Evolutionary conservation across 2,797 vertebrate species (phyloP).

Genomic region (Siniperca obscura): DNA sequence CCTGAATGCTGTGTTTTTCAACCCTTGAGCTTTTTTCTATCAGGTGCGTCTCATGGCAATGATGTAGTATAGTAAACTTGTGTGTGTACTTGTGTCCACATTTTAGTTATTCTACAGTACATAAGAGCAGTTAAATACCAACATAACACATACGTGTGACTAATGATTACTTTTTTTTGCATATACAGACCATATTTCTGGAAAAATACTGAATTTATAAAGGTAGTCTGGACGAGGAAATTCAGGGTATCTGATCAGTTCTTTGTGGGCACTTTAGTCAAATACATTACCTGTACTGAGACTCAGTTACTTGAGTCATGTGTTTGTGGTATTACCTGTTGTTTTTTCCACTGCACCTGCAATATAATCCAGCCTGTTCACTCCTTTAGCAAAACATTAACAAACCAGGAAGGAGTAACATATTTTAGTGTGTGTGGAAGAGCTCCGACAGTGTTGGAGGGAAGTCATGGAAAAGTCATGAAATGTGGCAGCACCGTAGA

Average conservation of each 20-base stretch:
- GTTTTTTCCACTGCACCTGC: constrained; percentile 41
- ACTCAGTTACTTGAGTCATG: not conserved
- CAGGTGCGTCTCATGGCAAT: not conserved
- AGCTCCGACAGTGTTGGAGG: constrained; percentile 19
- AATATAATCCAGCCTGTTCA: constrained; percentile 15
- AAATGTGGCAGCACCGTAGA: constrained; percentile 39
- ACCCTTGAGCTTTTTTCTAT: constrained; percentile 7
- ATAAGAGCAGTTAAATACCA: not conserved
- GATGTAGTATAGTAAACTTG: not conserved
- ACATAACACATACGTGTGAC: not conserved
- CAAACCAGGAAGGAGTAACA: constrained; percentile 55
- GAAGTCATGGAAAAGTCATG: constrained; percentile 66
- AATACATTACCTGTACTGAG: too few species aligned
- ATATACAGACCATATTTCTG: not conserved
- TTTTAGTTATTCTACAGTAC: not conserved
- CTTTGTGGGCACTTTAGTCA: not conserved
- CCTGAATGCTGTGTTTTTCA: constrained; percentile 11
- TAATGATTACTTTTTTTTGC: not conserved
- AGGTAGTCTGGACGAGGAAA: not conserved
- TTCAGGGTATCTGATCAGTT: not conserved
- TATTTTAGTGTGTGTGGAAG: constrained; percentile 6
- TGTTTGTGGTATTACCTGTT: constrained; percentile 3
- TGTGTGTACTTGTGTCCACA: too few species aligned
- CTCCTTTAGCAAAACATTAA: constrained; percentile 65
- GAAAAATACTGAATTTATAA: not conserved